Conservation (phyloP, 2,113 vertebrate species). For the Chaenogobius annularis region DNA sequence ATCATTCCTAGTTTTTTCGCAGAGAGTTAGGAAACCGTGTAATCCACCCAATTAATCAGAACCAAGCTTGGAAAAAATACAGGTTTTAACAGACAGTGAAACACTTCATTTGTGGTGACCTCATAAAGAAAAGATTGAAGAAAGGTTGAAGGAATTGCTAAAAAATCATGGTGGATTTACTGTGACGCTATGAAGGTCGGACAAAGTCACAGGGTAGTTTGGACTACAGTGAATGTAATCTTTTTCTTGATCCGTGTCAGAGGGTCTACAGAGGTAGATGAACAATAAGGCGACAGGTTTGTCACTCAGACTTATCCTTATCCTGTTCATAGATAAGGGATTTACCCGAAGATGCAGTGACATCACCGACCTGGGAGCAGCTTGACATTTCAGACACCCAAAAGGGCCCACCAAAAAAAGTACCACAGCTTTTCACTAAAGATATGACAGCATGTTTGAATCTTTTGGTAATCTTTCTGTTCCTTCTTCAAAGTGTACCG, state of each 20-base stretch:
- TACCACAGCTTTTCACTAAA: slow-evolving; percentile 7
- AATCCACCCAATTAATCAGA: neutral
- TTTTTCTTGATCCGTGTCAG: slow-evolving; percentile 43
- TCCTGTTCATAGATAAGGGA: slow-evolving; percentile 48
- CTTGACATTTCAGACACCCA: slow-evolving; percentile 51
- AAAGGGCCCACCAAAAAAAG: slow-evolving; percentile 10
- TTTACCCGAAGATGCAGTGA: slow-evolving; percentile 12
- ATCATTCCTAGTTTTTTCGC: neutral
- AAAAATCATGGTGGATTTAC: slow-evolving; percentile 19
- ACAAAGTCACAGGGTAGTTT: slow-evolving; percentile 14
- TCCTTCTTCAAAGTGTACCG: neutral
- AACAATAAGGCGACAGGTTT: slow-evolving; percentile 44
- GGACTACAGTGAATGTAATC: slow-evolving; percentile 43
- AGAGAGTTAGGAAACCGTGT: neutral
- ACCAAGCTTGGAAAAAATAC: neutral
- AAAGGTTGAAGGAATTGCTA: neutral
- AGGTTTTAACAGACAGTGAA: neutral
- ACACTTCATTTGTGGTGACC: neutral
- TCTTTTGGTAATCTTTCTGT: slow-evolving; percentile 3
- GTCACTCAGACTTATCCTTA: slow-evolving; percentile 40
- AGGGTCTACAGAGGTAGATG: slow-evolving; percentile 27
- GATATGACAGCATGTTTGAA: slow-evolving; percentile 9
- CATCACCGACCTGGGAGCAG: slow-evolving; percentile 24
- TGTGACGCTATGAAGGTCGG: slow-evolving; percentile 16
- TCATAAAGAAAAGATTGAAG: neutral